A percentile compares a stretch with the other conserved stretches of the same genome.
Conservation (phyloP, 2,113 vertebrate genomes). For the Microtus montanus region DNA sequence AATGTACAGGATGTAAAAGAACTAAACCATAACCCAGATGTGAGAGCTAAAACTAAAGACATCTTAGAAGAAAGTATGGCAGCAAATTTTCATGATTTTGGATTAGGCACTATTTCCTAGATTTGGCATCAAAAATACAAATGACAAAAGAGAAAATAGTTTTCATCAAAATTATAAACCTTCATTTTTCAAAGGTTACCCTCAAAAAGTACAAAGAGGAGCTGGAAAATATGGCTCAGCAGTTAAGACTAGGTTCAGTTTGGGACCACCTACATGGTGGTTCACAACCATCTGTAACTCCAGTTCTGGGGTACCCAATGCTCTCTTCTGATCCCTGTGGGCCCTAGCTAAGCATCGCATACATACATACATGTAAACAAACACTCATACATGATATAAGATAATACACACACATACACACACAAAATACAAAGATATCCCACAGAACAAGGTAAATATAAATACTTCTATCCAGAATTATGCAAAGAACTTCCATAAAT, state of each 20-base stretch:
- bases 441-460: not conserved
- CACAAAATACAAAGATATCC: not conserved
- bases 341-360: not conserved
- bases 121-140: not conserved
- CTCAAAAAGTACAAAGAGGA: constrained; percentile 15
- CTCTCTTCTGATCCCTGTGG: not conserved
- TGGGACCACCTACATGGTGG: not conserved
- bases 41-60: not conserved
- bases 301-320: too few species aligned
- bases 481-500: constrained; percentile 3
- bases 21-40: not conserved
- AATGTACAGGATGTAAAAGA: not conserved
- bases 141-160: not conserved
- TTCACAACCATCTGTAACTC: not conserved
- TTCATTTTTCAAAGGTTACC: not conserved
- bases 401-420: not conserved
- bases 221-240: not conserved
- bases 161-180: not conserved
- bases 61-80: not conserved
- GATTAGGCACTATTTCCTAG: constrained; percentile 24
- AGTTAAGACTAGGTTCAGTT: not conserved
- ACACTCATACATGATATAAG: not conserved
- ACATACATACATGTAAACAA: not conserved
- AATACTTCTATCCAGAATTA: not conserved
- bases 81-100: not conserved